A percentile compares a stretch with the other conserved stretches of the same genome.
phyloP scores from a whole-genome alignment of 64 coral and sea anemone genomes.

The Platygyra sinensis region DNA sequence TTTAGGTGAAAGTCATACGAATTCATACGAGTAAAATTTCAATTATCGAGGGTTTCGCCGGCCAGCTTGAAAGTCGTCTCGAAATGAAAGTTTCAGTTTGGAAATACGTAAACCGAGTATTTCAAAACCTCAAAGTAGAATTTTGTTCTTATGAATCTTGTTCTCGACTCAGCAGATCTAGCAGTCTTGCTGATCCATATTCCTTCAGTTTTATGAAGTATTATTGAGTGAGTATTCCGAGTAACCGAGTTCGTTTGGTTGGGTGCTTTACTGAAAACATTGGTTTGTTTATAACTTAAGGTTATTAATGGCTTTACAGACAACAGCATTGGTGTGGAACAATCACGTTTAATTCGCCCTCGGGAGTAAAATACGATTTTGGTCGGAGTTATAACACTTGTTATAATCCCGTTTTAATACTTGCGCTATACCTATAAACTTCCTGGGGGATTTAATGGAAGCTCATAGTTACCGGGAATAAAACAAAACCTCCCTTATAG shows the following conservation, averaged over 20 bases:
- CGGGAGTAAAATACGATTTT: too few species aligned
- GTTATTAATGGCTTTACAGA: background rate
- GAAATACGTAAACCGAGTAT: too few species aligned
- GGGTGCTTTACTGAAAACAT: background rate
- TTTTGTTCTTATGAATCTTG: too few species aligned
- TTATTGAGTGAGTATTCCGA: background rate
- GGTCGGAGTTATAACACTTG: background rate
- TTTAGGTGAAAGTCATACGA: too few species aligned
- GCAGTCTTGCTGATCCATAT: background rate
- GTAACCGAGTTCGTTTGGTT: background rate
- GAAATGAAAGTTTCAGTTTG: too few species aligned
- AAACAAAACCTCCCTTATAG: background rate
- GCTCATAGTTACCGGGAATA: background rate
- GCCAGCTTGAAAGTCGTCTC: too few species aligned
- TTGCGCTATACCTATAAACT: background rate
- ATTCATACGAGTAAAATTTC: too few species aligned
- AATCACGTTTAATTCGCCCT: background rate
- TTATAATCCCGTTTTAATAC: background rate
- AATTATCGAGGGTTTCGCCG: too few species aligned
- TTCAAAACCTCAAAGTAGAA: too few species aligned
- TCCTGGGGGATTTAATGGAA: background rate
- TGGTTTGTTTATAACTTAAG: slow-evolving; percentile 8
- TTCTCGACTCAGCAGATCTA: too few species aligned
- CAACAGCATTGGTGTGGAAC: slow-evolving; percentile 15
- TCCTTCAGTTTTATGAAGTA: background rate